phyloP scores from a whole-genome alignment of 2,888 invertebrate species.

The Troides aeacus region DNA sequence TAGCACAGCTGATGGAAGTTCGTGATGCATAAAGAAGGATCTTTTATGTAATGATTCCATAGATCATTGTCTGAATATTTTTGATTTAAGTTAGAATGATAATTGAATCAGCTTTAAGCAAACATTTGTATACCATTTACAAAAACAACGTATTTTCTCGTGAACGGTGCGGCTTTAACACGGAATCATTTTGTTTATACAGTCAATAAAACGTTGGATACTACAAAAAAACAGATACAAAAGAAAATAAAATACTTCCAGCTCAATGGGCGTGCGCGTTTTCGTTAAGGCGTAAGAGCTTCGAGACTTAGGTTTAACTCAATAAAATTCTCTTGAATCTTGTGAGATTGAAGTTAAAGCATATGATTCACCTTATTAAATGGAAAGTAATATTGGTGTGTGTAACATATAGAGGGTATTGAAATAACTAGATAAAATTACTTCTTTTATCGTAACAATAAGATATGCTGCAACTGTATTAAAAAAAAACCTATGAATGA shows the following conservation, averaged over 20 bases:
- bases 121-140: slow-evolving; percentile 3
- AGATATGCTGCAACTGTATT: too few relatives aligned
- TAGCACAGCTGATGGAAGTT: too few relatives aligned
- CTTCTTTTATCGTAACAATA: too few relatives aligned
- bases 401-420: background rate
- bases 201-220: slow-evolving; percentile 16
- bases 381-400: background rate
- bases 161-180: slow-evolving; percentile 16
- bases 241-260: slow-evolving; percentile 28
- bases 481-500: too few relatives aligned
- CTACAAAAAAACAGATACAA: slow-evolving; percentile 19
- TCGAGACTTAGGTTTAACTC: slow-evolving; percentile 26
- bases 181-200: slow-evolving; percentile 19
- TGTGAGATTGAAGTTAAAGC: slow-evolving; percentile 4
- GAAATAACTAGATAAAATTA: background rate
- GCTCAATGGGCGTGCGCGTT: slow-evolving; percentile 22
- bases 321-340: slow-evolving; percentile 23
- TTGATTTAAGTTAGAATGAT: background rate
- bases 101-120: background rate
- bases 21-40: too few relatives aligned
- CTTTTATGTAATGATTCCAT: too few relatives aligned
- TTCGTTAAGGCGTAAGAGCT: slow-evolving; percentile 20
- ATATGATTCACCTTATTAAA: background rate
- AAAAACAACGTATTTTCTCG: slow-evolving; percentile 4
- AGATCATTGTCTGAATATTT: too few relatives aligned